phyloP scores from a whole-genome alignment of 2,888 invertebrate species.

The Drosophila diplacantha region DNA sequence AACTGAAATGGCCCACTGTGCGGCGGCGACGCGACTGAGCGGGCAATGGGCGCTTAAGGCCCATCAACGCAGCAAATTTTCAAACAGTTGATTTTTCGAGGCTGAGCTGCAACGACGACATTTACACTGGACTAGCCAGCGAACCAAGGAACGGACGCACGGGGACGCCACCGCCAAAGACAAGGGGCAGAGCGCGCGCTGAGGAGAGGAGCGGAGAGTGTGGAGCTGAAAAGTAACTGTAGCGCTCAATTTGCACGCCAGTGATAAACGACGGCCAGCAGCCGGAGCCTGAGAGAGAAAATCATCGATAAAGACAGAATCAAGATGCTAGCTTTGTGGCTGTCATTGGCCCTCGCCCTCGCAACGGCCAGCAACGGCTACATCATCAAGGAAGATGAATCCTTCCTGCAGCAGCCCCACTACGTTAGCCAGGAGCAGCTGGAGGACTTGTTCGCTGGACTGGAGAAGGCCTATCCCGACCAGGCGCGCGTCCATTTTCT shows the following conservation, averaged over 20 bases:
- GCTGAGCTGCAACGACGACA: slow-evolving; percentile 53
- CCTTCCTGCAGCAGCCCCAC: slow-evolving; percentile 80
- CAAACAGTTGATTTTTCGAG: slow-evolving; percentile 69
- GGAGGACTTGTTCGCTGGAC: slow-evolving; percentile 81
- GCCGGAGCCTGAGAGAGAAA: slow-evolving; percentile 1
- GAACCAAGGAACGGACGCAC: slow-evolving; percentile 21
- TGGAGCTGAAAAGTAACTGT: slow-evolving; percentile 28
- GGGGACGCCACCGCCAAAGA: slow-evolving; percentile 16
- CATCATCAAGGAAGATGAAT: slow-evolving; percentile 78
- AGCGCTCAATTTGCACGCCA: slow-evolving; percentile 56
- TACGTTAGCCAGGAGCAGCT: slow-evolving; percentile 87
- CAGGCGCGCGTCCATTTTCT: slow-evolving; percentile 85
- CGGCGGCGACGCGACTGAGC: slow-evolving; percentile 33
- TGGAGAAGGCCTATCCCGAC: slow-evolving; percentile 83
- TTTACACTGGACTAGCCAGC: slow-evolving; percentile 11
- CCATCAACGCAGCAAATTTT: slow-evolving; percentile 69
- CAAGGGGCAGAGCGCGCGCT: slow-evolving; percentile 15
- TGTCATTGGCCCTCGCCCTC: slow-evolving; percentile 23
- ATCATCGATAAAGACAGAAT: slow-evolving; percentile 18
- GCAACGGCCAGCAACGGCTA: slow-evolving; percentile 43
- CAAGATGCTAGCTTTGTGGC: slow-evolving; percentile 19
- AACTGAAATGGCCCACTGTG: slow-evolving; percentile 3
- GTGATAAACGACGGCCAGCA: slow-evolving; percentile 55
- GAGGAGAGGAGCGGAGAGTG: slow-evolving; percentile 8
- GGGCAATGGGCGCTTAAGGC: slow-evolving; percentile 60